Evolutionary conservation across 1,140 invertebrate genomes (phyloP).

Genomic region (Macrostomum lignano): DNA sequence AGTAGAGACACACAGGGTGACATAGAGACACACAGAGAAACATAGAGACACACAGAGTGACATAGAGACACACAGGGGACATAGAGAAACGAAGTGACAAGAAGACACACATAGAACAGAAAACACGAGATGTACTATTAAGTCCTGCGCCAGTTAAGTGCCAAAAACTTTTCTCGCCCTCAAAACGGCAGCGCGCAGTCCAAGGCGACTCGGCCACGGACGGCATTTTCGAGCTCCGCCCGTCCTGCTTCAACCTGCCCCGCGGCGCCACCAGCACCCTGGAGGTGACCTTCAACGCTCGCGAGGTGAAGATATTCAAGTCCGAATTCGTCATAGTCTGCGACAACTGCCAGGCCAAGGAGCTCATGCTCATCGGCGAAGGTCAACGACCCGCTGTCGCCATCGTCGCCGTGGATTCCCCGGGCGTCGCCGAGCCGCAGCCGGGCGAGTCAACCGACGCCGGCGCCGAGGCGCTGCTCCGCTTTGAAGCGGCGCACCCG

Average conservation of each 20-base stretch:
- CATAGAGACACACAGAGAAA: too few species aligned
- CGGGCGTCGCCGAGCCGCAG: conserved; percentile 11
- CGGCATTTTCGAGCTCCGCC: conserved; percentile 20
- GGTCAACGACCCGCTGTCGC: conserved; percentile 12
- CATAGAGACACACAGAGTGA: too few species aligned
- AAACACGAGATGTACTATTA: too few species aligned
- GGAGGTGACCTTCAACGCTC: conserved; percentile 19
- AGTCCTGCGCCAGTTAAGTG: too few species aligned
- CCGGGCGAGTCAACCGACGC: conserved; percentile 15
- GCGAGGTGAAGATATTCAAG: conserved; percentile 10
- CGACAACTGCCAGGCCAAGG: conserved; percentile 24
- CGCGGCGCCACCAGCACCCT: conserved; percentile 14
- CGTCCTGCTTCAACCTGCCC: conserved; percentile 18
- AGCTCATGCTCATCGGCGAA: conserved; percentile 20
- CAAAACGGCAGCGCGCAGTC: conserved; percentile 14
- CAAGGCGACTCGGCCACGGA: conserved; percentile 12
- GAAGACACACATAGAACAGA: too few species aligned
- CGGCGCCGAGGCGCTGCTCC: conserved; percentile 15
- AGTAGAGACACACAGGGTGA: too few species aligned
- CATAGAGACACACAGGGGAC: too few species aligned
- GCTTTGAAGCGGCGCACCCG: conserved; percentile 22
- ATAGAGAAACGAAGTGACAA: too few species aligned
- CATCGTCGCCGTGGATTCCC: conserved; percentile 14
- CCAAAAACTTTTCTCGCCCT: too few species aligned
- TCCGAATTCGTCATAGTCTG: conserved; percentile 19